These are phyloP conservation scores for Cistogaster globosa DNA, from an alignment of 2,888 invertebrate species.

Conservation along the genomic window DNA sequence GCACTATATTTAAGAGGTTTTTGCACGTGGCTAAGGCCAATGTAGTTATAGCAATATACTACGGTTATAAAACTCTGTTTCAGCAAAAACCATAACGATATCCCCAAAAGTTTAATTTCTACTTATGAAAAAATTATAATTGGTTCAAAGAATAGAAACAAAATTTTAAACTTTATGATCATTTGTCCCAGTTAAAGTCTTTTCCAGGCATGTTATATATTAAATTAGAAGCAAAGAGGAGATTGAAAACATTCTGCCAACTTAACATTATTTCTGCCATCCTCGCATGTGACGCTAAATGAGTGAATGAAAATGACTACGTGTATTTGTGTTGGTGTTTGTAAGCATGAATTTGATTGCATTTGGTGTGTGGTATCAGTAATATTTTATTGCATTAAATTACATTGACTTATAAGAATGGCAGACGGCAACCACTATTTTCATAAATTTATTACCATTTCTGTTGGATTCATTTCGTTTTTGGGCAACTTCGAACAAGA, in stretches of 20 bases:
- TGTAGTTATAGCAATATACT: too few species aligned
- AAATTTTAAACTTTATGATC: too few species aligned
- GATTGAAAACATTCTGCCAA: neutral
- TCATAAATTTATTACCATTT: slow-evolving; percentile 71
- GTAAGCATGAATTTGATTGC: slow-evolving; percentile 43
- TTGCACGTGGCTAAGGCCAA: too few species aligned
- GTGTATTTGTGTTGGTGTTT: slow-evolving; percentile 41
- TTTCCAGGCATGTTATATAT: too few species aligned
- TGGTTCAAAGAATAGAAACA: too few species aligned
- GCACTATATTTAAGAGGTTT: too few species aligned
- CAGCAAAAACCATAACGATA: too few species aligned
- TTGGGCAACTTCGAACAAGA: slow-evolving; percentile 41
- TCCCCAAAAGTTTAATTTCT: too few species aligned
- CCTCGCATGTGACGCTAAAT: slow-evolving; percentile 40
- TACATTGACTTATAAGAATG: slow-evolving; percentile 71
- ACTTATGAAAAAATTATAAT: too few species aligned
- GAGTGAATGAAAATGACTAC: slow-evolving; percentile 49
- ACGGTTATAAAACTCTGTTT: too few species aligned
- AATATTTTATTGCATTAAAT: slow-evolving; percentile 72
- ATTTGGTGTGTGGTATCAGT: slow-evolving; percentile 66
- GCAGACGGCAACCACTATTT: slow-evolving; percentile 72
- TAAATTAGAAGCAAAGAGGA: neutral
- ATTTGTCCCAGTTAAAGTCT: too few species aligned
- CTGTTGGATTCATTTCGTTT: slow-evolving; percentile 41
- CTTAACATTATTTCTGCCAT: neutral